Evolutionary conservation across 2,797 vertebrate species (phyloP), one percentile per base, ranked within the genome.

Genomic region (Onychomys arenicola): DNA sequence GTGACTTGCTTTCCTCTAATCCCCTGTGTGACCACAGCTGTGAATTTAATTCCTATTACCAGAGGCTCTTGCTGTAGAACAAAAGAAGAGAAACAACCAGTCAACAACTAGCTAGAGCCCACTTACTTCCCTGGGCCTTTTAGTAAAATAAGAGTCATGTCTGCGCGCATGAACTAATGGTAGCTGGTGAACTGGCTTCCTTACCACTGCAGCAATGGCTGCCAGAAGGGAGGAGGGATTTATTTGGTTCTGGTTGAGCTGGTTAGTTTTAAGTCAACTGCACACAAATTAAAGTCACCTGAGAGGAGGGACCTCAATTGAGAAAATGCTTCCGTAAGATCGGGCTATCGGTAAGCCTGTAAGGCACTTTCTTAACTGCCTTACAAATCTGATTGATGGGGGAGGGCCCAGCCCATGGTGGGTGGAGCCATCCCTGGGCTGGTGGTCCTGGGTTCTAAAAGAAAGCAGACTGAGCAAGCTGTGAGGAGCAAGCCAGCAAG

Each of bases 11-110:
- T 55, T 83, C 61, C 57, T 84, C n/a, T 46, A n/a, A 25, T 82
- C n/a, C 9, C 40, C 46, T 57, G 32, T 34, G 5, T 21, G 25
- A 65, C 34, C 1, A 19, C 32, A 76, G 52, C 37, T 61, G 16
- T 1, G 10, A 14, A 2, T 11, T 86, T 55, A 37, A 73, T 32
- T 81, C 37, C 76, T 49, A 21, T 80, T 59, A 12, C 46, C 40
- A 25, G 1, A 12, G 0, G 76, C 52, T 59, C 0, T 19, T 37
- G 8, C 63, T 61, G 0, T 0, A 23, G 61, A 89, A 27, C 5
- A 46, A 57, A 52, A 37, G 52, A 25, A n/a, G 27, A 59, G 14
- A 63, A 52, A 27, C 19, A 75, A 76, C 1, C 37, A 17, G 29
- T 10, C 13, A 49, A 7, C 40, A 17, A 14, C 16, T 23, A 19